Conservation (phyloP, 2,797 vertebrate genomes). For the Pitangus sulphuratus region DNA sequence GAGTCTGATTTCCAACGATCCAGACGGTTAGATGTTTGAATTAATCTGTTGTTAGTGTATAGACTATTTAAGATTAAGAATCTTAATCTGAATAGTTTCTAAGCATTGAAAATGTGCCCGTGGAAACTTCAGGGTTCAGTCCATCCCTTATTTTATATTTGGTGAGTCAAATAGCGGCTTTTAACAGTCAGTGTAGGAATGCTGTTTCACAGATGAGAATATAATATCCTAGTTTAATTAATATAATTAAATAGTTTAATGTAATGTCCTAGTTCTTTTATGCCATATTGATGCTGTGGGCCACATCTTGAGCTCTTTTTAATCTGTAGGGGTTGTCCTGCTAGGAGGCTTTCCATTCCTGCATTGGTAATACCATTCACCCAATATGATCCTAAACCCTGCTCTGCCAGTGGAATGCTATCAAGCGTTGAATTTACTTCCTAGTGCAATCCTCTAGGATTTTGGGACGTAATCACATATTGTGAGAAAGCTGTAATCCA, state of each 20-base stretch:
- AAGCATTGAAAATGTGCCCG: neutral
- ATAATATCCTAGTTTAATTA: neutral
- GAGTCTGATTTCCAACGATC: neutral
- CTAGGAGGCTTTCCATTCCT: neutral
- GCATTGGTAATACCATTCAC: neutral
- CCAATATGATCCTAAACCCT: neutral
- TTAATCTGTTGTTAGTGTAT: neutral
- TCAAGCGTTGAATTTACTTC: neutral
- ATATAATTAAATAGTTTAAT: neutral
- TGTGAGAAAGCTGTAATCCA: neutral
- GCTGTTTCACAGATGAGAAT: neutral
- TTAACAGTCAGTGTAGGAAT: neutral
- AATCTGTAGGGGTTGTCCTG: neutral
- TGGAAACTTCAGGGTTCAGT: neutral
- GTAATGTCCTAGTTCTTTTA: neutral
- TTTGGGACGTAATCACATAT: neutral
- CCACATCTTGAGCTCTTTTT: neutral
- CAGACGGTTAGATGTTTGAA: neutral
- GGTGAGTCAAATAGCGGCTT: neutral
- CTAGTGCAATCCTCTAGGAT: neutral
- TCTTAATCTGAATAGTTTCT: neutral
- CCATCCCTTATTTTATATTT: neutral
- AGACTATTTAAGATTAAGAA: neutral
- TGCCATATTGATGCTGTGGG: neutral
- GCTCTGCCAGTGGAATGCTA: neutral